Percentiles rank a stretch among this genome's conserved stretches.
Conservation (phyloP, 1,140 invertebrate species). For the Adelges cooleyi region DNA sequence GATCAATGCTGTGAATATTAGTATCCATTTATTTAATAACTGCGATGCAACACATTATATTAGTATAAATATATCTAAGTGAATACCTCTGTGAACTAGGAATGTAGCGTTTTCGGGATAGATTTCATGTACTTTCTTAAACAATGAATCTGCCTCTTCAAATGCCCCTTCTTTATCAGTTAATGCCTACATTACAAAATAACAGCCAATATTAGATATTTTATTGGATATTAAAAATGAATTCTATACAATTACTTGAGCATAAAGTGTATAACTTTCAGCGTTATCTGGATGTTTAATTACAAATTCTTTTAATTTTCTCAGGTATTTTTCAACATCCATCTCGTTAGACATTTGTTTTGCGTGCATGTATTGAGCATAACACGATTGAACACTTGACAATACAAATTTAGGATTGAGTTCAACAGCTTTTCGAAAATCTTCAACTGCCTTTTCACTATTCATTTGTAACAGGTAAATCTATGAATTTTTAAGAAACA, state of each 20-base stretch:
- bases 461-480: slow-evolving; percentile 70
- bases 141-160: slow-evolving; percentile 66
- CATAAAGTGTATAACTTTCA: slow-evolving; percentile 73
- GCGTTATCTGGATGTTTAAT: slow-evolving; percentile 69
- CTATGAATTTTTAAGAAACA: slow-evolving; percentile 41
- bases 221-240: slow-evolving; percentile 10
- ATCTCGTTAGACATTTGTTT: slow-evolving; percentile 39
- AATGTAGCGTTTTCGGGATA: slow-evolving; percentile 77
- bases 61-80: background rate
- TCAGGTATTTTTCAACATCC: slow-evolving; percentile 42
- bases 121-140: slow-evolving; percentile 64
- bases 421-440: slow-evolving; percentile 72
- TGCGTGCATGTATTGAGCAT: slow-evolving; percentile 55
- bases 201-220: background rate
- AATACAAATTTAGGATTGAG: slow-evolving; percentile 71
- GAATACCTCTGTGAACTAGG: slow-evolving; percentile 66
- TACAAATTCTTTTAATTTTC: slow-evolving; percentile 60
- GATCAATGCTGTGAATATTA: slow-evolving; percentile 60
- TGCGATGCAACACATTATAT: background rate
- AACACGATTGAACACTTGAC: slow-evolving; percentile 77
- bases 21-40: background rate
- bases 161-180: slow-evolving; percentile 72
- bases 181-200: slow-evolving; percentile 45
- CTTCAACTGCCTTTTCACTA: slow-evolving; percentile 60
- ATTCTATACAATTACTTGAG: slow-evolving; percentile 48